Evolutionary conservation across 1,140 invertebrate genomes (phyloP), one percentile per base, ranked within the genome.

Genomic region (Pantala flavescens): DNA sequence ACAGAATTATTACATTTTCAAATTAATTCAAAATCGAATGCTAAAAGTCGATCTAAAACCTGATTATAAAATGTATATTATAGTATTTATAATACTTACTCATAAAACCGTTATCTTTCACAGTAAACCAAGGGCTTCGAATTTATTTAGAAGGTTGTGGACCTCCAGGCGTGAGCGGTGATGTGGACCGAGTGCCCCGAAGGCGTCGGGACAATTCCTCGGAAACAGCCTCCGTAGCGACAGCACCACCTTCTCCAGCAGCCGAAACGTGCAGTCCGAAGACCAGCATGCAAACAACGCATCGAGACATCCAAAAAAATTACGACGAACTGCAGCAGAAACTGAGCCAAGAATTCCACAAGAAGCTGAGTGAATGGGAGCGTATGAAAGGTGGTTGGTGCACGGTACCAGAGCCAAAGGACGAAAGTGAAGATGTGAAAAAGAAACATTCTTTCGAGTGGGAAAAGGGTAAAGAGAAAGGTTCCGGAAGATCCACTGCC

Each of bases 341-440:
- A 80, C 82, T 93, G 19, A 89, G 88, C 75, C 83, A 87, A 43
- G 91, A 93, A 78, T 93, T 93, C 80, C 87, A 88, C 71, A 83
- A 86, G 55, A 92, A 92, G 80, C 82, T 92, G 19, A 80, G 85
- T 75, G 91, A 92, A 81, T 92, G 90, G 89, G 90, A 92, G 77
- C 82, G 83, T 71, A 80, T 87, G 9, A 87, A 86, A 75, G 72
- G 55, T 23, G 70, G 76, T 63, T 23, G 72, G 49, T 36, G 28
- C 9, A 36, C 28, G 28, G 28, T 36, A 36, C 28, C 28, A 9
- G 28, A 36, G 28, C 9, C 28, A 36, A 36, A 36, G 28, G 28
- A 36, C 9, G 28, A 36, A 2, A 21, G 49, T 21, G 49, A 63
- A 21, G n/a, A 63, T 16, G 16, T 16, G 12, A 63, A 63, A 63